These are phyloP conservation scores for Sycophila texana DNA, from an alignment of 2,888 invertebrate species.

Conservation along the genomic window DNA sequence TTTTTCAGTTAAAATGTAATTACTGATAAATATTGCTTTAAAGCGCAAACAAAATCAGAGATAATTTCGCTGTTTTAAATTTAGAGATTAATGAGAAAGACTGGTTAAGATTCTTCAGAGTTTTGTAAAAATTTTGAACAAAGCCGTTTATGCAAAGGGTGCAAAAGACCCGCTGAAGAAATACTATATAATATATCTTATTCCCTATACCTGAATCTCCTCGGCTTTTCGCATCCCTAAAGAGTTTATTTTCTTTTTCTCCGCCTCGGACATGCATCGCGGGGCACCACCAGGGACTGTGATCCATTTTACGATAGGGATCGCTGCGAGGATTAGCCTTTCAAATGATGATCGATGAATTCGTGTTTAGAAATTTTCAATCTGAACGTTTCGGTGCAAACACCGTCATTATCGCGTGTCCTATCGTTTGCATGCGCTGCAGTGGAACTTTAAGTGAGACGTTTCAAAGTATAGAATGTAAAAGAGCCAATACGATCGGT, in stretches of 20 bases:
- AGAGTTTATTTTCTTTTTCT: conserved; percentile 10
- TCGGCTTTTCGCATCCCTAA: conserved; percentile 25
- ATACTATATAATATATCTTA: conserved; percentile 18
- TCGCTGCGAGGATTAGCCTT: conserved; percentile 50
- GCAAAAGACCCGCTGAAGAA: conserved; percentile 9
- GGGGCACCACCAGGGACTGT: neutral
- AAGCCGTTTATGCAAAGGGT: conserved; percentile 5
- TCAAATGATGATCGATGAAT: conserved; percentile 54
- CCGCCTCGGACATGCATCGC: neutral
- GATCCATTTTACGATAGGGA: conserved; percentile 52
- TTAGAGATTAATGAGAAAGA: too few relatives aligned
- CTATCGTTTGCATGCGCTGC: conserved; percentile 13
- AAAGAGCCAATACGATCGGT: conserved; percentile 22
- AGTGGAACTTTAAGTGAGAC: conserved; percentile 42
- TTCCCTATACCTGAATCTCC: neutral
- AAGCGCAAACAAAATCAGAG: too few relatives aligned
- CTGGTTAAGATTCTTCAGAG: too few relatives aligned
- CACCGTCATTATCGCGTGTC: conserved; percentile 48
- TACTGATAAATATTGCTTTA: too few relatives aligned
- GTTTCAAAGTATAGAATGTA: conserved; percentile 28
- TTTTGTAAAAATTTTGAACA: too few relatives aligned
- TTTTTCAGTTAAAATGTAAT: too few relatives aligned
- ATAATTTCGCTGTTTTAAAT: too few relatives aligned
- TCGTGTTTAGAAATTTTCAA: conserved; percentile 51
- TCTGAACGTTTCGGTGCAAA: conserved; percentile 42